Percentiles rank a stretch among this genome's conserved stretches.
phyloP scores from a whole-genome alignment of 2,888 invertebrate species.

The Sesia bembeciformis region DNA sequence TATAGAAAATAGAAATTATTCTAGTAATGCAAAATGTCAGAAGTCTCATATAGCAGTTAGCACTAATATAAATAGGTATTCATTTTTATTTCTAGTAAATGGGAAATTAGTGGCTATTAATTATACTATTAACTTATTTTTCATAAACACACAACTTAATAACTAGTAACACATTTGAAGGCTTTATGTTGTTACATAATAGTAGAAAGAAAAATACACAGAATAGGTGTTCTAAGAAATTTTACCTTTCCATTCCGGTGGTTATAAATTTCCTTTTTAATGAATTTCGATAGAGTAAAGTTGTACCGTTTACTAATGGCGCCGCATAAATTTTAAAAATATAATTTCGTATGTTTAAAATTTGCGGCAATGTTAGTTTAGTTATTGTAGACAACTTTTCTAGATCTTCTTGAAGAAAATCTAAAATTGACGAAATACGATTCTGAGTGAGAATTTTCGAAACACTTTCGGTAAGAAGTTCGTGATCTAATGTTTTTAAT shows the following conservation, averaged over 20 bases:
- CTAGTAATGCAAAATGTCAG: slow-evolving; percentile 1
- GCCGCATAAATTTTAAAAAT: slow-evolving; percentile 70
- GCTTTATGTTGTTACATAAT: no score
- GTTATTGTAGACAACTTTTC: slow-evolving; percentile 65
- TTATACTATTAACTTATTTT: background rate
- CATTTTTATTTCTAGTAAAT: no score
- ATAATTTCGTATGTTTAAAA: slow-evolving; percentile 42
- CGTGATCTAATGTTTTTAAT: slow-evolving; percentile 25
- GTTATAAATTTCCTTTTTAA: slow-evolving; percentile 34
- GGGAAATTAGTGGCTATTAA: no score
- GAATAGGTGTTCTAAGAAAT: background rate
- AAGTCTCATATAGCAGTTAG: no score
- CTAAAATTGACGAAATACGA: slow-evolving; percentile 68
- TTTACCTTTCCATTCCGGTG: slow-evolving; percentile 70
- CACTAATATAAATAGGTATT: no score
- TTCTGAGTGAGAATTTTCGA: slow-evolving; percentile 61
- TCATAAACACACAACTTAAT: background rate
- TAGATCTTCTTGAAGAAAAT: slow-evolving; percentile 74
- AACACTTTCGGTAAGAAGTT: slow-evolving; percentile 43
- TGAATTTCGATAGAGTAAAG: slow-evolving; percentile 33
- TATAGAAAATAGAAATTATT: background rate
- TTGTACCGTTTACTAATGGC: slow-evolving; percentile 33
- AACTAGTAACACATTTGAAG: no score
- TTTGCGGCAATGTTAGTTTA: slow-evolving; percentile 62
- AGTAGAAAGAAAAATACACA: no score